Base-by-base conservation (phyloP, 1,140 invertebrate species). In the Ceratoteleas bidentatus region DNA sequence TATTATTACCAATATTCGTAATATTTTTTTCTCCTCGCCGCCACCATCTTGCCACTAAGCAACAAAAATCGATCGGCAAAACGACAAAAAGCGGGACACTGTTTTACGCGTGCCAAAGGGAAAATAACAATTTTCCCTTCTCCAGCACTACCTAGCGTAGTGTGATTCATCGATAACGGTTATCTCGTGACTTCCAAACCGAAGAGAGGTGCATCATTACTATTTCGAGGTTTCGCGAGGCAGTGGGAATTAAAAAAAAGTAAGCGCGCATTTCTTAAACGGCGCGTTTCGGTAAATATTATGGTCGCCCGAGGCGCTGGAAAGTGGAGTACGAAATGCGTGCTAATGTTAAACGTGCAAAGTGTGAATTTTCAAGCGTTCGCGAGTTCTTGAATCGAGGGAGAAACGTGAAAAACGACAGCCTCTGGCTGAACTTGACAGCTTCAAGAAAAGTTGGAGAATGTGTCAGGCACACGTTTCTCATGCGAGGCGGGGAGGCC, bases 381-480 rank as follows among this genome's bases (percentile, higher is more conserved):
- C 45, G 69, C 68, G 62, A 82, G 74, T 83, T 78, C 68, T 75
- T 68, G 75, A 79, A 70, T 66, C 75, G 75, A 76, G 81, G 65
- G 79, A 68, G 77, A 77, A 58, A 84, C 70, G 79, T 77, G 79
- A 84, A 83, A 85, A 87, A 85, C 85, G 82, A 86, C 85, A 83
- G 80, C 75, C 85, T 82, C 69, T 85, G 87, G 83, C 85, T 87
- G 87, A 87, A 86, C 82, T 86, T 87, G 87, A 88, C 86, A 87
- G 87, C 84, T 87, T 87, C 74, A 83, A 84, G 86, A 87, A 87
- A 87, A 87, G 86, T 88, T 87, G 85, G 84, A 86, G 84, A 88
- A 87, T 86, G 85, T 85, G 79, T 79, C 82, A 83, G 78, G 75
- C 85, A 73, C 81, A 78, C 81, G 81, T 78, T 83, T 76, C 65